Evolutionary conservation across 2,113 vertebrate species (phyloP).

Genomic region (Zingel zingel): DNA sequence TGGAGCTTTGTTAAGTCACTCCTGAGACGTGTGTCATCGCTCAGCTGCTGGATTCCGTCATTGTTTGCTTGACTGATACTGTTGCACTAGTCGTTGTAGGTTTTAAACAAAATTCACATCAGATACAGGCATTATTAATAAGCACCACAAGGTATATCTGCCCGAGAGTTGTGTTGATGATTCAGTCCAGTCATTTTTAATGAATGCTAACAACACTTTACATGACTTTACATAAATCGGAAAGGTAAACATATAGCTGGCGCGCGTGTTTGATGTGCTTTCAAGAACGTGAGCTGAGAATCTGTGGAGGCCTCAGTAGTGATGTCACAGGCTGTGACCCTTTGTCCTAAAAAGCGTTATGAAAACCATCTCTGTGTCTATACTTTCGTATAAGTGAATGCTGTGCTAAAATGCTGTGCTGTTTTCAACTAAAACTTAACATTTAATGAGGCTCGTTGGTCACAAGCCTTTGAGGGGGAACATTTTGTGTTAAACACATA

Average conservation of each 20-base stretch:
- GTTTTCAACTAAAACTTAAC: not conserved
- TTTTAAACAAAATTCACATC: constrained; percentile 49
- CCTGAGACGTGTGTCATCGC: constrained; percentile 29
- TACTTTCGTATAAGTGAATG: no score
- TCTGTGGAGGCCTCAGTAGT: not conserved
- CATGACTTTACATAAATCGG: constrained; percentile 24
- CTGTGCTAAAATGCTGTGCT: not conserved
- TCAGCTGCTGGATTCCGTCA: constrained; percentile 33
- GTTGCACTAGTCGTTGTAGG: constrained; percentile 18
- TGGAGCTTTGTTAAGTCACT: constrained; percentile 45
- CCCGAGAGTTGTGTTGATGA: constrained; percentile 43
- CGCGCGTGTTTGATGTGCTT: not conserved
- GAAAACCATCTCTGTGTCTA: not conserved
- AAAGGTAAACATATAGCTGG: not conserved
- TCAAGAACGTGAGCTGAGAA: not conserved
- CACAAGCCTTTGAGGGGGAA: not conserved
- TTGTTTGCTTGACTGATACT: constrained; percentile 52
- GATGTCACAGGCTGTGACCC: not conserved
- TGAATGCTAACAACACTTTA: constrained; percentile 57
- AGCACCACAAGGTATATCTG: constrained; percentile 30
- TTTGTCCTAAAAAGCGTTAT: not conserved
- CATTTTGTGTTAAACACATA: not conserved
- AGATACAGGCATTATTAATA: constrained; percentile 34
- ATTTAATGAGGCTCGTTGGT: not conserved
- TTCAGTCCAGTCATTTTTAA: constrained; percentile 59